phyloP scores from a whole-genome alignment of 2,888 invertebrate species.

The Agriotes lineatus region DNA sequence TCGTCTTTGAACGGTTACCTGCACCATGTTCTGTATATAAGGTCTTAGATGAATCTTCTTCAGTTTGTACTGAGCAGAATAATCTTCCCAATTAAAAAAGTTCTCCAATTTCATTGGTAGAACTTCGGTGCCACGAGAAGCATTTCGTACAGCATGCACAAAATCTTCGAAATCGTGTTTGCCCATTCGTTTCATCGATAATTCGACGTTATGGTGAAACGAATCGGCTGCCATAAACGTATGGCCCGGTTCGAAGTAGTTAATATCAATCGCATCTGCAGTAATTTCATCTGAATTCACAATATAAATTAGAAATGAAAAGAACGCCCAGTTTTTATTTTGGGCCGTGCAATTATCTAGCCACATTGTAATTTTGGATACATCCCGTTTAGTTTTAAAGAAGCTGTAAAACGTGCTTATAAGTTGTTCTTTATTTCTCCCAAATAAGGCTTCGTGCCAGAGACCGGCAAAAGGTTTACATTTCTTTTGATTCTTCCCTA shows the following conservation, averaged over 20 bases:
- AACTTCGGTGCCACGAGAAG: not conserved
- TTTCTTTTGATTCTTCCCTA: conserved; percentile 11
- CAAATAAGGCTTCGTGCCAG: conserved; percentile 18
- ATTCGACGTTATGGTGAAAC: conserved; percentile 50
- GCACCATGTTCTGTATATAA: not conserved
- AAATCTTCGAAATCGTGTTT: conserved; percentile 41
- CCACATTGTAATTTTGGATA: conserved; percentile 28
- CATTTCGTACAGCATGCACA: not conserved
- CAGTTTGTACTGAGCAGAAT: not conserved
- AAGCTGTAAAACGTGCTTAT: conserved; percentile 22
- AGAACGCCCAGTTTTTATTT: conserved; percentile 50
- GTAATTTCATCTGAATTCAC: conserved; percentile 47
- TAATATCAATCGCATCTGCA: conserved; percentile 40
- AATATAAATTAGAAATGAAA: conserved; percentile 34
- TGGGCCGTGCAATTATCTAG: conserved; percentile 49
- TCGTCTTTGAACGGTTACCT: not conserved
- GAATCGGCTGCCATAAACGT: conserved; percentile 51
- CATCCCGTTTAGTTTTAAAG: conserved; percentile 5
- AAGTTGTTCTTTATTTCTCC: conserved; percentile 9
- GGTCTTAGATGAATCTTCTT: not conserved
- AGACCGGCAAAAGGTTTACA: conserved; percentile 22
- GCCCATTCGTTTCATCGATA: conserved; percentile 44
- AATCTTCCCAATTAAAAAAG: not conserved
- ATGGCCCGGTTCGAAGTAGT: conserved; percentile 49
- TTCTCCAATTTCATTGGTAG: not conserved